Percentiles rank a stretch among this genome's conserved stretches.
Evolutionary conservation across 1,140 invertebrate genomes (phyloP).

Genomic region (Choristoneura fumiferana): DNA sequence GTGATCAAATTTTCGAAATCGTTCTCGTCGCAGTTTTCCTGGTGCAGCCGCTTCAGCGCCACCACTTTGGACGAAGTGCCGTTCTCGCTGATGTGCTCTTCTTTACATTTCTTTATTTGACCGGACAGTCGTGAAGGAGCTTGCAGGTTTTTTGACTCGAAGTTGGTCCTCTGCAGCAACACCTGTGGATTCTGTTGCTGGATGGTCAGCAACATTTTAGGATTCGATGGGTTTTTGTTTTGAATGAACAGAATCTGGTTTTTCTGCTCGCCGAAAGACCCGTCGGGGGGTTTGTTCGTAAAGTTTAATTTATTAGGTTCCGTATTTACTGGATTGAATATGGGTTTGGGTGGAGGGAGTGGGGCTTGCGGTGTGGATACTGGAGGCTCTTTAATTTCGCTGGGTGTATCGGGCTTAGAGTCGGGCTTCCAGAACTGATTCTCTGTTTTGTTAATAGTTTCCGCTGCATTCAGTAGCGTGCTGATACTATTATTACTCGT

Average conservation of each 20-base stretch:
- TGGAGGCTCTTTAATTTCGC: slow-evolving; percentile 37
- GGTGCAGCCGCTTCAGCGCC: slow-evolving; percentile 66
- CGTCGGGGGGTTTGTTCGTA: slow-evolving; percentile 39
- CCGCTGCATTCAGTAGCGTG: slow-evolving; percentile 59
- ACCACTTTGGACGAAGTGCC: slow-evolving; percentile 66
- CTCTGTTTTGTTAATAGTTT: slow-evolving; percentile 58
- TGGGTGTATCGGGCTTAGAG: slow-evolving; percentile 32
- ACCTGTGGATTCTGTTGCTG: slow-evolving; percentile 60
- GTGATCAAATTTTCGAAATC: slow-evolving; percentile 78
- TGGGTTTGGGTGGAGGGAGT: slow-evolving; percentile 23
- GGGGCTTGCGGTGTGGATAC: slow-evolving; percentile 21
- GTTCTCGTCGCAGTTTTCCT: slow-evolving; percentile 73
- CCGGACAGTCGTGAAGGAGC: slow-evolving; percentile 63
- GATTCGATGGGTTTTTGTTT: slow-evolving; percentile 56
- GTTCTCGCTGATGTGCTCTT: slow-evolving; percentile 49
- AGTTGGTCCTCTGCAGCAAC: slow-evolving; percentile 53
- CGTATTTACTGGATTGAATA: slow-evolving; percentile 50
- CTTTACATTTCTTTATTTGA: slow-evolving; percentile 60
- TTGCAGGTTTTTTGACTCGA: slow-evolving; percentile 69
- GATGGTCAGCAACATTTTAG: slow-evolving; percentile 65
- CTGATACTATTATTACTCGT: slow-evolving; percentile 47
- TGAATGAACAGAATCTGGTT: slow-evolving; percentile 66
- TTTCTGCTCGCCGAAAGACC: slow-evolving; percentile 47
- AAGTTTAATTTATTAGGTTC: slow-evolving; percentile 45
- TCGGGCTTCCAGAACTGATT: slow-evolving; percentile 49